Percentiles rank a stretch among this genome's conserved stretches.
Conservation (phyloP, 2,888 invertebrate species). For the Drosophila suboccidentalis region DNA sequence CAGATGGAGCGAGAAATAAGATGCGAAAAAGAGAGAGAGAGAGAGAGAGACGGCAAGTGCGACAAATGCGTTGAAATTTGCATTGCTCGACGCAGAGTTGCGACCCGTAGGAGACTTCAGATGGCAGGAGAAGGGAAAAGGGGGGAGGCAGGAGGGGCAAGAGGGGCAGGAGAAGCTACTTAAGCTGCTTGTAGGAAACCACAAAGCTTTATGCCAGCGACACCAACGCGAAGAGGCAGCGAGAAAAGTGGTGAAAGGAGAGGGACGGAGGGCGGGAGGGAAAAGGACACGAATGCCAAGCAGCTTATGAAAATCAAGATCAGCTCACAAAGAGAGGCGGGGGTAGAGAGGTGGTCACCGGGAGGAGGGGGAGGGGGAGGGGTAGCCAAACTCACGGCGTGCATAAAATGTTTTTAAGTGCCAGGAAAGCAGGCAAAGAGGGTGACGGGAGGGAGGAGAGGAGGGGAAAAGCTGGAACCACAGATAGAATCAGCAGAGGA, state of each 20-base stretch:
- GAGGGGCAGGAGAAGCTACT: constrained; percentile 34
- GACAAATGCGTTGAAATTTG: constrained; percentile 34
- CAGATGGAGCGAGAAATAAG: too few species aligned
- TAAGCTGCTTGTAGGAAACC: constrained; percentile 58
- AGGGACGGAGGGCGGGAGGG: not conserved
- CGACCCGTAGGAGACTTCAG: not conserved
- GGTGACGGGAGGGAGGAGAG: too few species aligned
- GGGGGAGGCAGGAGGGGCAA: not conserved
- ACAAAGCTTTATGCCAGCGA: constrained; percentile 51
- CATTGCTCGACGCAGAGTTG: constrained; percentile 15
- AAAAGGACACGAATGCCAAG: constrained; percentile 37
- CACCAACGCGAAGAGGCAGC: constrained; percentile 15
- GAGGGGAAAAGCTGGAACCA: not conserved
- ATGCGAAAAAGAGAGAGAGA: not conserved
- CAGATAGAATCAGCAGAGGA: constrained; percentile 20
- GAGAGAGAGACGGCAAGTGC: constrained; percentile 7
- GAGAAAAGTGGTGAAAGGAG: constrained; percentile 2
- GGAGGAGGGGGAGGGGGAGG: not conserved
- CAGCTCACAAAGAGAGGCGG: constrained; percentile 34
- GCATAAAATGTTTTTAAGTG: constrained; percentile 67
- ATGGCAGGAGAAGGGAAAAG: not conserved
- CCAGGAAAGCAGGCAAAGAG: constrained; percentile 33
- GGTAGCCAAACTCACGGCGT: constrained; percentile 31
- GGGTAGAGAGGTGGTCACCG: too few species aligned
- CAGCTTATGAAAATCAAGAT: constrained; percentile 67